Percentiles rank a stretch among this genome's conserved stretches.
These are phyloP conservation scores for Solenopsis invicta DNA, from an alignment of 1,140 invertebrate species.

Conservation along the genomic window DNA sequence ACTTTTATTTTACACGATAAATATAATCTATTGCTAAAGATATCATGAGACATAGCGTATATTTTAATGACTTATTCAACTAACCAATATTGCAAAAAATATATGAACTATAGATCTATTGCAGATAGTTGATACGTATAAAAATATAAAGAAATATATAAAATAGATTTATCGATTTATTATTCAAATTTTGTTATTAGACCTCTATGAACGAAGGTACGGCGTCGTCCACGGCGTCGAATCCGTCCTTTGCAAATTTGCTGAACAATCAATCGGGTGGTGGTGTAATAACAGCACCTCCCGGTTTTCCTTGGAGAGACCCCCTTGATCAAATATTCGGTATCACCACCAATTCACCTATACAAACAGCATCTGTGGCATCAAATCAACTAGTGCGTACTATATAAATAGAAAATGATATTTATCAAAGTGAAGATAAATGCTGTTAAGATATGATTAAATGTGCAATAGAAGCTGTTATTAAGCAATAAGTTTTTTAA, in stretches of 20 bases:
- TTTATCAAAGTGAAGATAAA: neutral
- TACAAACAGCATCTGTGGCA: conserved; percentile 82
- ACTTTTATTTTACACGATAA: neutral
- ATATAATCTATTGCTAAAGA: neutral
- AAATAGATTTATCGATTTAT: conserved; percentile 1
- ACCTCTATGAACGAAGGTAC: conserved; percentile 75
- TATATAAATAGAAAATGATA: neutral
- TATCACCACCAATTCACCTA: conserved; percentile 81
- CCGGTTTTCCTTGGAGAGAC: conserved; percentile 85
- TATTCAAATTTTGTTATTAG: conserved; percentile 65
- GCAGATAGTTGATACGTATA: neutral
- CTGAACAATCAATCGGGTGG: conserved; percentile 64
- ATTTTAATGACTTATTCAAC: neutral
- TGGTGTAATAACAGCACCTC: conserved; percentile 75
- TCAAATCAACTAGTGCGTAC: conserved; percentile 82
- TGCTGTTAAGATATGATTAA: neutral
- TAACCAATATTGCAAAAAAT: neutral
- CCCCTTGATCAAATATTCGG: conserved; percentile 85
- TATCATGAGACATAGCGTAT: neutral
- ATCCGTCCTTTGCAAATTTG: conserved; percentile 78
- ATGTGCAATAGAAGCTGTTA: neutral
- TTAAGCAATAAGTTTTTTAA: conserved; percentile 14
- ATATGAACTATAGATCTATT: neutral
- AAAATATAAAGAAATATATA: neutral
- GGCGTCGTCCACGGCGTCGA: conserved; percentile 57